Evolutionary conservation across 1,140 invertebrate species (phyloP), one percentile per base, ranked within the genome.

Genomic region (Rhyzopertha dominica): DNA sequence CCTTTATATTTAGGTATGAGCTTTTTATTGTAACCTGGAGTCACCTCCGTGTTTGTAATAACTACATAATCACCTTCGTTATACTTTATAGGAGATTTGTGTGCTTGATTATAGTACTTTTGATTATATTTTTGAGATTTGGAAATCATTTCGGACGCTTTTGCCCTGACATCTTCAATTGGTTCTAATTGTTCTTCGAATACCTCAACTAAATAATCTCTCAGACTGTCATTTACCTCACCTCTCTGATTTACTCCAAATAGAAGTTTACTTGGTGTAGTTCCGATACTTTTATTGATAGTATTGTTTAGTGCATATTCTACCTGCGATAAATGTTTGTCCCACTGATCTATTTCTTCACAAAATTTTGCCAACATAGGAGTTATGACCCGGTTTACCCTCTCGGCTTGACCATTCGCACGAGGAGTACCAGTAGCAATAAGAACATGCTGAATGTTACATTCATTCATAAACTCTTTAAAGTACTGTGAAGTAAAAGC

Each of bases 251-350:
- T 34, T 5, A 31, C 19, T 1, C 38, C 38, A 40, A 58, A 60
- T 1, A 58, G 39, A 4, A 59, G 29, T 16, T 34, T 36, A 23
- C 28, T 37, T 7, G 57, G 49, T 23, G 47, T 49, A 14, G 50
- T 12, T 8, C 43, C 43, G 2, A 46, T 62, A 4, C 39, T 42
- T 9, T 48, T 40, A 38, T 53, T 39, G 19, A 42, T n/a, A 8
- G 58, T 45, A 23, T 59, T 59, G 37, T 62, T 62, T 12, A 62
- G 14, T 0, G 52, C 48, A 43, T 48, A 54, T 45, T 63, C 55
- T 2, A 58, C 43, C 0, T 56, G 13, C 10, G 14, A 23, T 25
- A 61, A 24, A 7, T 37, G 16, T 13, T 36, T 36, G 36, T 54
- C 51, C 58, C 56, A 64, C 8, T 53, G 31, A n/a, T 31, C 32